These are phyloP conservation scores for Drosophila tani DNA, from an alignment of 1,140 invertebrate species.

Conservation along the genomic window DNA sequence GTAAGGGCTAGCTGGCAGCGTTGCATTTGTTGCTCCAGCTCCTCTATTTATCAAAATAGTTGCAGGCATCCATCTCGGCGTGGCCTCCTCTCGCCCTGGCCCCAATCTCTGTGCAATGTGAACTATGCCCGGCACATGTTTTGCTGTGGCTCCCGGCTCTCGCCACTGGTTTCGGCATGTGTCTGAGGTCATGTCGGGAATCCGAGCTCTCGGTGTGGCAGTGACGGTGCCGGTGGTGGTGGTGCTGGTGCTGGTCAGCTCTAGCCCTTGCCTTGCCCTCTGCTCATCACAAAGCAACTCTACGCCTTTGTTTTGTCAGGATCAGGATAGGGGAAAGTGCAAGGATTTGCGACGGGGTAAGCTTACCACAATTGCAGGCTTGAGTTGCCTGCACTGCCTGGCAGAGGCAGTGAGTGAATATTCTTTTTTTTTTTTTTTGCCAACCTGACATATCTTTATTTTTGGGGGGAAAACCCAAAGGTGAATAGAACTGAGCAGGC, in stretches of 20 bases:
- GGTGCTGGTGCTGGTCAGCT: not conserved
- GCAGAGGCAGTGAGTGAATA: not conserved
- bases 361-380: constrained; percentile 19
- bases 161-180: constrained; percentile 37
- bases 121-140: constrained; percentile 39
- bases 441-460: constrained; percentile 4
- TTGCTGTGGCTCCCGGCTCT: constrained; percentile 24
- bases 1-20: not conserved
- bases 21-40: not conserved
- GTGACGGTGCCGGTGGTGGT: not conserved
- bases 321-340: not conserved
- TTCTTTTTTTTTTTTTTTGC: not conserved
- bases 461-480: not conserved
- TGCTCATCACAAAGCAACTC: not conserved
- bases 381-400: not conserved
- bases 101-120: constrained; percentile 27
- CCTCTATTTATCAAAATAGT: constrained; percentile 38
- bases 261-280: constrained; percentile 1
- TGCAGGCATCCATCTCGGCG: constrained; percentile 13
- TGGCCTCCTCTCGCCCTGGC: not conserved
- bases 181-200: constrained; percentile 44
- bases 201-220: constrained; percentile 13
- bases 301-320: constrained; percentile 11
- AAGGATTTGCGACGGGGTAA: constrained; percentile 11
- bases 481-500: not conserved